These are phyloP conservation scores for Lichenostomus cassidix DNA, from an alignment of 2,113 vertebrate genomes.

Conservation along the genomic window DNA sequence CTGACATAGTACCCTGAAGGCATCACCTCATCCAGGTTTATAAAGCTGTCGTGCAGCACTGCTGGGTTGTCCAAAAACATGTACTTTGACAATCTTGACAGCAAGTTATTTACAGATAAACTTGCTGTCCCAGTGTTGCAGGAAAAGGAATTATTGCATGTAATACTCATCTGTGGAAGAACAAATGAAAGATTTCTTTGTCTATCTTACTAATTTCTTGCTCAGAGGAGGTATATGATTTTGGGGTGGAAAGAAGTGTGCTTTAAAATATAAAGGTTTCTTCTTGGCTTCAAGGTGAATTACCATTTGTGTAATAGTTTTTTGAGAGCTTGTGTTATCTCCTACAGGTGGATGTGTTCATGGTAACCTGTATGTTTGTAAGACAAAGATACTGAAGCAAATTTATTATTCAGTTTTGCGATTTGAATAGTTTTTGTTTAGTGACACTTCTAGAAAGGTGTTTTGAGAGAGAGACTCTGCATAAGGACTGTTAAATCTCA, in stretches of 20 bases:
- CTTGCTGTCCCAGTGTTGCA: neutral
- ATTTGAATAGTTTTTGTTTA: neutral
- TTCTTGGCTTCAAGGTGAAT: neutral
- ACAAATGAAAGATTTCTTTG: neutral
- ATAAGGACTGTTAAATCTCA: neutral
- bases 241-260: accelerated
- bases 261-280: neutral
- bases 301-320: neutral
- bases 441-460: neutral
- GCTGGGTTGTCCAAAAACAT: neutral
- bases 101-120: neutral
- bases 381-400: neutral
- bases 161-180: neutral
- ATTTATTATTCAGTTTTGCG: neutral
- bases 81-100: neutral
- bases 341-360: neutral
- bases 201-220: neutral
- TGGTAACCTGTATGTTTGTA: neutral
- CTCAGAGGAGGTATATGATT: neutral
- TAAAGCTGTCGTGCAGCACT: neutral
- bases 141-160: neutral
- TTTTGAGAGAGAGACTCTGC: neutral
- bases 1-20: neutral
- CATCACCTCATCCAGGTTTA: neutral
- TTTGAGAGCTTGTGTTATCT: neutral